Percentiles rank a stretch among this genome's conserved stretches.
These are phyloP conservation scores for Lates calcarifer DNA, from an alignment of 2,113 vertebrate genomes.

Conservation along the genomic window DNA sequence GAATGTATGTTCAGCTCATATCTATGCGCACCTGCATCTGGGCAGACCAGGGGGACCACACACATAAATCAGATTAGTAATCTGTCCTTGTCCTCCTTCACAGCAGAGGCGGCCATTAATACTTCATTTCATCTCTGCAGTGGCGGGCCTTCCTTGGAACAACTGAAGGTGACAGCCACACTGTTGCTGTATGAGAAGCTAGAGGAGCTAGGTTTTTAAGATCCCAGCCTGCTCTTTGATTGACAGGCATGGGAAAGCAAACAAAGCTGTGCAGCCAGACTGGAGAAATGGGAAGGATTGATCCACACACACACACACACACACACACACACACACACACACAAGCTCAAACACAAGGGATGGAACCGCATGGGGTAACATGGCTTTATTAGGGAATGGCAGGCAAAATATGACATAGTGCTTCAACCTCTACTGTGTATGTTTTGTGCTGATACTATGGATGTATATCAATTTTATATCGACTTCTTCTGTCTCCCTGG, in stretches of 20 bases:
- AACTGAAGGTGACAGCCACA: slow-evolving; percentile 43
- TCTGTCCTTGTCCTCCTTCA: slow-evolving; percentile 58
- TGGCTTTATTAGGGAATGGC: slow-evolving; percentile 11
- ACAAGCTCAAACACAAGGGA: slow-evolving; percentile 20
- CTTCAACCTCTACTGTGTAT: slow-evolving; percentile 10
- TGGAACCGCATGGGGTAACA: slow-evolving; percentile 5
- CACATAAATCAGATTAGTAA: slow-evolving; percentile 64
- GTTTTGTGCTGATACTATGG: slow-evolving; percentile 6
- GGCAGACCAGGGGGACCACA: slow-evolving; percentile 41
- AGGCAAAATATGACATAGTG: background rate
- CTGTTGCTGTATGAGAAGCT: slow-evolving; percentile 21
- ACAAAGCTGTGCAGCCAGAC: slow-evolving; percentile 43
- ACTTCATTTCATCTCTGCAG: slow-evolving; percentile 62
- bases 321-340: slow-evolving; percentile 31
- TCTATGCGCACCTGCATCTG: slow-evolving; percentile 56
- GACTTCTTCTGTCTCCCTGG: background rate
- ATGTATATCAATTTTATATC: background rate
- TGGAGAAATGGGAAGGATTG: slow-evolving; percentile 14
- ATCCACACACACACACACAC: slow-evolving; percentile 18
- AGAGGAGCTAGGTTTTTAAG: slow-evolving; percentile 18
- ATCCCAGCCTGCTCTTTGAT: slow-evolving; percentile 36
- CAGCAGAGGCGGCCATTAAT: slow-evolving; percentile 54
- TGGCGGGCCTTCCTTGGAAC: slow-evolving; percentile 21
- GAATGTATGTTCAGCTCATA: slow-evolving; percentile 32
- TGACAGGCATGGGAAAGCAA: slow-evolving; percentile 57